Evolutionary conservation across 2,113 vertebrate species (phyloP), one percentile per base, ranked within the genome.

Genomic region (Dasypus novemcinctus): DNA sequence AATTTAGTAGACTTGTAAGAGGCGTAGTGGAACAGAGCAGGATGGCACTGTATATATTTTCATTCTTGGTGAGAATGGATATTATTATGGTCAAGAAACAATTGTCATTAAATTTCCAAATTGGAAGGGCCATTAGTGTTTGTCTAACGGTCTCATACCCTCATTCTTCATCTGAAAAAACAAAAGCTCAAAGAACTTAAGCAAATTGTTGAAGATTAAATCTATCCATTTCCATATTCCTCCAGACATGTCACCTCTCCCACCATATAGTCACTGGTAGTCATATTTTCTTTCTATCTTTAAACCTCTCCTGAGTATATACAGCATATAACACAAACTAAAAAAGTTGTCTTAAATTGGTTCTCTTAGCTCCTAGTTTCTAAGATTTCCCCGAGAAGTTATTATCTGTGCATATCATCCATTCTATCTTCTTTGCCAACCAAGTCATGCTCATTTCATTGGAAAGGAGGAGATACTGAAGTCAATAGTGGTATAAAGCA

Each of bases 131-230:
- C 38, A 68, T 43, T 78, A 13, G 3, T 9, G 74, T 83, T 94
- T 79, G 46, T 74, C 63, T 61, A n/a, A 8, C 54, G 25, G 12
- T 87, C 46, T 69, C 92, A 91, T 4, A 46, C 7, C 38, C 38
- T 91, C 36, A 84, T 36, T 83, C 31, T 79, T 91, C 27, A 80
- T 29, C 80, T 2, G 11, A 86, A 68, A 11, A 76, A 92, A 71
- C 10, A 52, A 93, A 96, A 96, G 25, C 69, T 75, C 41, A 21
- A n/a, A 86, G n/a, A 96, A 93, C 38, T 66, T 69, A 23, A 76
- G 61, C 18, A 36, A 64, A 76, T 78, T 83, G 76, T 25, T 95
- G 49, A 78, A 85, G 49, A 88, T 81, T 83, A 49, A 95, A 57
- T 78, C 83, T 76, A n/a, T 54, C 57, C 25, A 41, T 82, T 80